Conservation (phyloP, 2,113 vertebrate genomes). For the Vicugna pacos region DNA sequence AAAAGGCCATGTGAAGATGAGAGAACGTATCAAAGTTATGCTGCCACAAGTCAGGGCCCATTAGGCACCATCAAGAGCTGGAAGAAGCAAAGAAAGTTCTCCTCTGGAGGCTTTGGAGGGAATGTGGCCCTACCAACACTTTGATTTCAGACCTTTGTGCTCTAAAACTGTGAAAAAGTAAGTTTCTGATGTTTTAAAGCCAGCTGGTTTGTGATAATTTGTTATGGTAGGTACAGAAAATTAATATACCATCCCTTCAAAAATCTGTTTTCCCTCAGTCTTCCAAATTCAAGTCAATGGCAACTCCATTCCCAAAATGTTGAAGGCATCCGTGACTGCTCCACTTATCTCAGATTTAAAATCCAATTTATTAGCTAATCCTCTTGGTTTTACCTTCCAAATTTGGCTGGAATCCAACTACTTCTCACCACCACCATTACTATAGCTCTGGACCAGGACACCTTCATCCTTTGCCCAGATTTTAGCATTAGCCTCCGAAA, state of each 20-base stretch:
- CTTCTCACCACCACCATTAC: not conserved
- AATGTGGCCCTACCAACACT: rapidly evolving
- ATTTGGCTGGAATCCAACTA: not conserved
- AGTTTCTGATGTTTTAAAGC: not conserved
- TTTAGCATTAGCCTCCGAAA: not conserved
- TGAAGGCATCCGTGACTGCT: not conserved
- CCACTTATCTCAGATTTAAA: not conserved
- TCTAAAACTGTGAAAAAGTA: not conserved
- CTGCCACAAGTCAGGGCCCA: not conserved
- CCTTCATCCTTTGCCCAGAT: not conserved
- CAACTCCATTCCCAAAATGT: not conserved
- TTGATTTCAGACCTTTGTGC: not conserved
- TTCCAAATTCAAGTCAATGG: not conserved
- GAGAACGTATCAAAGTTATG: not conserved
- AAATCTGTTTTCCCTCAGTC: not conserved
- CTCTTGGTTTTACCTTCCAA: not conserved
- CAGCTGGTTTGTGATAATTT: not conserved
- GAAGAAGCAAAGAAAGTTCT: not conserved
- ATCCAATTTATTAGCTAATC: not conserved
- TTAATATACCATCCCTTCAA: not conserved
- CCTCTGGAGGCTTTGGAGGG: not conserved
- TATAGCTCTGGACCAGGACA: no score
- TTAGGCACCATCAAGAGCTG: not conserved
- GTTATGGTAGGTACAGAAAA: not conserved
- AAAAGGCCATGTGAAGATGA: not conserved